Conservation (phyloP, 2,888 invertebrate species). For the Eudemis profundana region DNA sequence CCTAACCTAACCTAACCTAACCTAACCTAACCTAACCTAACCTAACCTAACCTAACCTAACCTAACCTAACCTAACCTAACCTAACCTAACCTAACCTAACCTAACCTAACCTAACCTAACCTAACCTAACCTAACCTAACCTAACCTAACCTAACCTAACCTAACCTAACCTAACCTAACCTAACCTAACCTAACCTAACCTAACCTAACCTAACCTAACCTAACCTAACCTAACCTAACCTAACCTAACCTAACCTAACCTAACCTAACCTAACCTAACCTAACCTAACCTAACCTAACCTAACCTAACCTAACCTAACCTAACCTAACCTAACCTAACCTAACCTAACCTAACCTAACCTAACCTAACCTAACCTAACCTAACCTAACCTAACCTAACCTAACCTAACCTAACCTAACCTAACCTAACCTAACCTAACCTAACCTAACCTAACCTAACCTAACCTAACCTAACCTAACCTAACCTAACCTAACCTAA, state of each 20-base stretch:
- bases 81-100: slow-evolving; percentile 26
- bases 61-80: slow-evolving; percentile 26
- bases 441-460: too few species aligned
- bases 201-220: slow-evolving; percentile 26
- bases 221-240: slow-evolving; percentile 44
- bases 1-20: slow-evolving; percentile 29
- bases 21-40: slow-evolving; percentile 26
- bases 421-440: too few species aligned
- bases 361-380: too few species aligned
- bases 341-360: too few species aligned
- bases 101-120: slow-evolving; percentile 26
- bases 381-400: too few species aligned
- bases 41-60: slow-evolving; percentile 26
- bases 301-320: slow-evolving; percentile 46
- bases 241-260: slow-evolving; percentile 47
- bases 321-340: too few species aligned
- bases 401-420: too few species aligned
- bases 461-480: too few species aligned
- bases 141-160: slow-evolving; percentile 26
- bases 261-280: slow-evolving; percentile 47
- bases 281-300: slow-evolving; percentile 46
- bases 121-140: slow-evolving; percentile 26
- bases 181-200: slow-evolving; percentile 26
- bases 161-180: slow-evolving; percentile 26
- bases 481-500: too few species aligned